Conservation (phyloP, 2,888 invertebrate genomes). For the Plusia festucae region DNA sequence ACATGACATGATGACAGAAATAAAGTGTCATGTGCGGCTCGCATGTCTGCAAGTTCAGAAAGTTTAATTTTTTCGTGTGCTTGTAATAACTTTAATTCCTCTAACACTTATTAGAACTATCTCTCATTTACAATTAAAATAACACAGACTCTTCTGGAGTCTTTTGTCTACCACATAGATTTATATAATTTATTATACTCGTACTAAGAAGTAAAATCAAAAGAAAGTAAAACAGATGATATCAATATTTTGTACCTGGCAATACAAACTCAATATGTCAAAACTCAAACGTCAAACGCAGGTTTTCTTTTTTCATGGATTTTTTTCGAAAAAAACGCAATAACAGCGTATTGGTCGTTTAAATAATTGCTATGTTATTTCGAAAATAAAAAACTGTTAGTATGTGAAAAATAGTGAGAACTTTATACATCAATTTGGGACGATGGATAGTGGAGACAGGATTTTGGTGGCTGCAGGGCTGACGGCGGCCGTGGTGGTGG, state of each 20-base stretch:
- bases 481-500: conserved; percentile 94
- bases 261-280: conserved; percentile 48
- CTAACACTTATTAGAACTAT: too few species aligned
- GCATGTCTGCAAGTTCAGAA: not conserved
- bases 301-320: conserved; percentile 46
- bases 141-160: too few species aligned
- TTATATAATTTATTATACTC: too few species aligned
- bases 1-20: conserved; percentile 27
- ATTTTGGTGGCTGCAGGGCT: conserved; percentile 94
- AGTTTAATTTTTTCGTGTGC: not conserved
- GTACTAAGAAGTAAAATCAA: not conserved
- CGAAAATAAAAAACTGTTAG: conserved; percentile 44
- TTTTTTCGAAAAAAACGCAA: conserved; percentile 47
- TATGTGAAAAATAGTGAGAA: conserved; percentile 56
- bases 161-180: too few species aligned
- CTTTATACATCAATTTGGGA: conserved; percentile 54
- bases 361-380: conserved; percentile 32
- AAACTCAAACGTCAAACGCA: conserved; percentile 45
- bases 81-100: too few species aligned
- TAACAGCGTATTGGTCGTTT: conserved; percentile 41
- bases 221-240: not conserved
- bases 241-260: not conserved
- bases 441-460: conserved; percentile 93
- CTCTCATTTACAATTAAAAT: too few species aligned
- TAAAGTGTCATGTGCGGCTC: not conserved